These are phyloP conservation scores for Endomychus coccineus DNA, from an alignment of 2,888 invertebrate species.

Conservation along the genomic window DNA sequence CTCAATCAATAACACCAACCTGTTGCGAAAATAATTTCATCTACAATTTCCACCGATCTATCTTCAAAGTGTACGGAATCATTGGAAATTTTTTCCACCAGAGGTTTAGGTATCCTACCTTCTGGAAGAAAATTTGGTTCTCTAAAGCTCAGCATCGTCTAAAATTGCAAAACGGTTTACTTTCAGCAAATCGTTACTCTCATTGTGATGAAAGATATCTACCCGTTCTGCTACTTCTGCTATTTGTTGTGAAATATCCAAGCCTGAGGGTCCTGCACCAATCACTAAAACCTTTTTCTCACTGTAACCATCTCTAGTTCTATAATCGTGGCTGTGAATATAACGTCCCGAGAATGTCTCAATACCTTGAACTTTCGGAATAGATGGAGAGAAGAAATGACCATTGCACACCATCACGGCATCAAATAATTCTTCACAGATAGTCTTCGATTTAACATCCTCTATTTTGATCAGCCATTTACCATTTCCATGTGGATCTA, in stretches of 20 bases:
- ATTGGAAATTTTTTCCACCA: constrained; percentile 45
- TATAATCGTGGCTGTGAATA: constrained; percentile 77
- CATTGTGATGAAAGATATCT: constrained; percentile 12
- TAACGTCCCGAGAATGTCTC: constrained; percentile 52
- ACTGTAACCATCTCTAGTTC: constrained; percentile 59
- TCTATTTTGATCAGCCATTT: constrained; percentile 57
- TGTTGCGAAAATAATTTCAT: constrained; percentile 65
- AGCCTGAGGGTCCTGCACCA: constrained; percentile 81
- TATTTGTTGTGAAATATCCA: constrained; percentile 62
- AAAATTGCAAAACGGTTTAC: not conserved
- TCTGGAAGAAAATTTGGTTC: constrained; percentile 29
- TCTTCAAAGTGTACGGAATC: constrained; percentile 54
- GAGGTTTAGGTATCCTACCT: constrained; percentile 50
- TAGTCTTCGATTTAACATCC: constrained; percentile 47
- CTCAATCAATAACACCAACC: constrained; percentile 41
- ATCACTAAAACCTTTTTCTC: constrained; percentile 66
- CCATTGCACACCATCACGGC: constrained; percentile 77
- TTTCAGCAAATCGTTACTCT: not conserved
- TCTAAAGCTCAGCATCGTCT: constrained; percentile 1
- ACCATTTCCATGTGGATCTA: constrained; percentile 44
- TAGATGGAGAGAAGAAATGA: constrained; percentile 69
- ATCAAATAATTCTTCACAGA: constrained; percentile 56
- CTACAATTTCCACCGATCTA: constrained; percentile 52
- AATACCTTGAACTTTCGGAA: constrained; percentile 61
- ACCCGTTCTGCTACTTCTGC: constrained; percentile 52